These are phyloP conservation scores for Oryzias woworae DNA, from an alignment of 2,113 vertebrate species.

Conservation along the genomic window DNA sequence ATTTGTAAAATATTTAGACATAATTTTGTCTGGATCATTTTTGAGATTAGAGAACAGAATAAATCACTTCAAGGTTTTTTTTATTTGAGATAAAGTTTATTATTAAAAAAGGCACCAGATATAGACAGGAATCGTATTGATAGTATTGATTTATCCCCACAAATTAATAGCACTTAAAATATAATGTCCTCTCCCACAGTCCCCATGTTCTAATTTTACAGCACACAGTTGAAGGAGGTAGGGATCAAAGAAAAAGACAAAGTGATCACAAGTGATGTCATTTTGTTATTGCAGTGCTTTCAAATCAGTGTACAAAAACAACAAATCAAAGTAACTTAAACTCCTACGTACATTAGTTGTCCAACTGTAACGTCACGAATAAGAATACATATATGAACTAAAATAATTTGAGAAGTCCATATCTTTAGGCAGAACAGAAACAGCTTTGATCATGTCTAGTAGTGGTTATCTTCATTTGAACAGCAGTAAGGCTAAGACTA, in stretches of 20 bases:
- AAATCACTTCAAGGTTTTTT: neutral
- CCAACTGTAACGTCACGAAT: constrained; percentile 44
- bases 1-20: too few species aligned
- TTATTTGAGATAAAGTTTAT: constrained; percentile 47
- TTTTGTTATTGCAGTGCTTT: constrained; percentile 27
- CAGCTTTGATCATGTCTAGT: constrained; percentile 28
- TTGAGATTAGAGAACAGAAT: too few species aligned
- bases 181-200: constrained; percentile 58
- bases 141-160: constrained; percentile 64
- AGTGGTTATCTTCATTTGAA: constrained; percentile 14
- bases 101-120: constrained; percentile 74
- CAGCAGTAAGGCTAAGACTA: constrained; percentile 48
- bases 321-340: constrained; percentile 11
- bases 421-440: constrained; percentile 53
- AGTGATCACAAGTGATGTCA: neutral
- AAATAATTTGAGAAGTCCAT: constrained; percentile 9
- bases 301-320: constrained; percentile 34
- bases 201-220: constrained; percentile 48
- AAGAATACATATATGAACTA: constrained; percentile 23
- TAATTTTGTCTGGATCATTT: too few species aligned
- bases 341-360: constrained; percentile 51
- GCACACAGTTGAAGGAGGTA: constrained; percentile 59
- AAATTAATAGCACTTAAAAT: constrained; percentile 84
- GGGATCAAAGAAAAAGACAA: constrained; percentile 14
- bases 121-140: constrained; percentile 66